Evolutionary conservation across 2,888 invertebrate genomes (phyloP).

Genomic region (Apodemia zela): DNA sequence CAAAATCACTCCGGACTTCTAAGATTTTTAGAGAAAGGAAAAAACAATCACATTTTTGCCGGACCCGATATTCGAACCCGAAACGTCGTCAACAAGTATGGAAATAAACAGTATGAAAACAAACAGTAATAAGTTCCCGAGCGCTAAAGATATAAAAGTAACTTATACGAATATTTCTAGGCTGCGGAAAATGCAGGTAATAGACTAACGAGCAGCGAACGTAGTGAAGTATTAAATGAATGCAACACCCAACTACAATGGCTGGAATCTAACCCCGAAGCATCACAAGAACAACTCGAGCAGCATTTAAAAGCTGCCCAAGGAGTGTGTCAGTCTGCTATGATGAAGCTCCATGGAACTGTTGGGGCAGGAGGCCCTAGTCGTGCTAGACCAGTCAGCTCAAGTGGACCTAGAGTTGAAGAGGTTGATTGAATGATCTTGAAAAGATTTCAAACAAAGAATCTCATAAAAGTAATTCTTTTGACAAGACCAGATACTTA

Average conservation of each 20-base stretch:
- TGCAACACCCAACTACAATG: conserved; percentile 87
- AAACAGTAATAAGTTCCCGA: too few relatives aligned
- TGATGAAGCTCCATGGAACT: conserved; percentile 90
- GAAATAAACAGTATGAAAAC: too few relatives aligned
- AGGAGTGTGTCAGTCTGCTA: conserved; percentile 87
- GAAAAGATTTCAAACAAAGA: not conserved
- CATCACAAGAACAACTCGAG: conserved; percentile 89
- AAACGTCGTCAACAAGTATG: not conserved
- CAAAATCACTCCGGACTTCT: not conserved
- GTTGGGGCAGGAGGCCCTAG: conserved; percentile 58
- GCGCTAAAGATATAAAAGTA: too few relatives aligned
- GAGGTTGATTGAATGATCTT: conserved; percentile 31
- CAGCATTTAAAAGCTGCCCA: conserved; percentile 88
- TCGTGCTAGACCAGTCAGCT: conserved; percentile 48
- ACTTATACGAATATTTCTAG: conserved; percentile 45
- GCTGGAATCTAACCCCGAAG: conserved; percentile 89
- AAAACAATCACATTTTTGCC: not conserved
- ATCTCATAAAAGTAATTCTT: not conserved
- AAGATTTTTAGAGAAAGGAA: not conserved
- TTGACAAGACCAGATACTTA: not conserved
- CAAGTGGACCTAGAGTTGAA: conserved; percentile 81
- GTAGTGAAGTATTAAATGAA: conserved; percentile 83
- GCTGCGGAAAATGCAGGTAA: conserved; percentile 84
- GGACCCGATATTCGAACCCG: not conserved
- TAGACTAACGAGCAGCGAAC: conserved; percentile 86